Percentiles rank a stretch among this genome's conserved stretches.
Conservation (phyloP, 2,888 invertebrate genomes). For the Standfussiana lucernea region DNA sequence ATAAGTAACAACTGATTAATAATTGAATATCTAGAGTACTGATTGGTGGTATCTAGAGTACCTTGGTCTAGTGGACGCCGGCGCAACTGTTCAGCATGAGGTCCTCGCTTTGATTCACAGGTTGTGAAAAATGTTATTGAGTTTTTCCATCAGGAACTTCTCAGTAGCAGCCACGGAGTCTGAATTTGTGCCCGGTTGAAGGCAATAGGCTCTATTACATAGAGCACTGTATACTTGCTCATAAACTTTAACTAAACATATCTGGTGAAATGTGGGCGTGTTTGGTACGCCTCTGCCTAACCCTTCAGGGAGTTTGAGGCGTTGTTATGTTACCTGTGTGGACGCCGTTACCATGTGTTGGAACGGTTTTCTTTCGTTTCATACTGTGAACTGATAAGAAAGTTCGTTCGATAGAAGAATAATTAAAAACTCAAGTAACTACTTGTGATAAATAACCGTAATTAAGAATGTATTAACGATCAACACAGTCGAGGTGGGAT, state of each 20-base stretch:
- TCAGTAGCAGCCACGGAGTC: too few relatives aligned
- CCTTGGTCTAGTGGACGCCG: too few relatives aligned
- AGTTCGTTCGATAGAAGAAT: slow-evolving; percentile 6
- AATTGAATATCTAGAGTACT: too few relatives aligned
- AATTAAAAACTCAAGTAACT: slow-evolving; percentile 31
- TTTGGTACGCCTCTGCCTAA: not conserved
- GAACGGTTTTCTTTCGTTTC: not conserved
- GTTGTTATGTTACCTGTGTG: not conserved
- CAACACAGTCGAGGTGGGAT: not conserved
- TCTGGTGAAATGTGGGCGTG: not conserved
- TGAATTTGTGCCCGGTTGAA: not conserved
- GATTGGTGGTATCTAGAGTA: too few relatives aligned
- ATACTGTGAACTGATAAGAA: slow-evolving; percentile 24
- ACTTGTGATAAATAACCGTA: not conserved
- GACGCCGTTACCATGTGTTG: not conserved
- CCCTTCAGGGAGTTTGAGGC: not conserved
- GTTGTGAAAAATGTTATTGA: too few relatives aligned
- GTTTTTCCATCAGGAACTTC: too few relatives aligned
- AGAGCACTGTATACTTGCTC: too few relatives aligned
- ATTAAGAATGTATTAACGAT: not conserved
- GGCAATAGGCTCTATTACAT: not conserved
- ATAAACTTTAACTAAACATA: too few relatives aligned
- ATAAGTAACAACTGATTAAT: too few relatives aligned
- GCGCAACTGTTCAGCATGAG: too few relatives aligned
- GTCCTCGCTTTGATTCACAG: too few relatives aligned